Conservation (phyloP, 2,797 vertebrate species). For the Acipenser ruthenus region DNA sequence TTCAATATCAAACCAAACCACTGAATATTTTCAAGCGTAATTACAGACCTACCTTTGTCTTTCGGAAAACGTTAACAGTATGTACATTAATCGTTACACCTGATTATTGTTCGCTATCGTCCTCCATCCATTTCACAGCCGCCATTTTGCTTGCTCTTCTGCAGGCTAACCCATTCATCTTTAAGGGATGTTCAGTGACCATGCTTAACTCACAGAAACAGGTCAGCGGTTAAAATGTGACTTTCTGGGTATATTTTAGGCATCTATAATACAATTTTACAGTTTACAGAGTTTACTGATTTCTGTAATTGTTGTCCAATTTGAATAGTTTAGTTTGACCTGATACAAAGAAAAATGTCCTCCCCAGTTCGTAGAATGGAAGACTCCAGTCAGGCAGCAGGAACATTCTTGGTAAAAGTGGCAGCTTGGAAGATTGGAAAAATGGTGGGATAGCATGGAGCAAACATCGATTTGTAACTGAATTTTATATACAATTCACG, state of each 20-base stretch:
- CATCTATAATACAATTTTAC: too few relatives aligned
- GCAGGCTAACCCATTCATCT: conserved; percentile 45
- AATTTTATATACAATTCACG: too few relatives aligned
- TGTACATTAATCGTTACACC: conserved; percentile 32
- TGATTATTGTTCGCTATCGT: conserved; percentile 37
- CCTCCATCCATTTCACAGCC: conserved; percentile 44
- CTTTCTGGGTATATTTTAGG: too few relatives aligned
- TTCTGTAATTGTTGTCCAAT: too few relatives aligned
- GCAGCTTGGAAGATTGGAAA: conserved; percentile 28
- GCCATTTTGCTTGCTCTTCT: conserved; percentile 58
- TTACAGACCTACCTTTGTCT: conserved; percentile 38
- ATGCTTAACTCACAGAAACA: conserved; percentile 13
- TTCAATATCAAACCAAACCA: conserved; percentile 11
- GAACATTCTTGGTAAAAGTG: conserved; percentile 38
- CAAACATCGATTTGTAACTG: conserved; percentile 17
- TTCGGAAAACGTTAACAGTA: conserved; percentile 27
- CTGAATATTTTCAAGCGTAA: conserved; percentile 17
- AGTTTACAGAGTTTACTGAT: too few relatives aligned
- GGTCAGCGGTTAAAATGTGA: too few relatives aligned
- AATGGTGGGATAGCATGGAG: conserved; percentile 25
- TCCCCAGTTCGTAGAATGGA: conserved; percentile 34
- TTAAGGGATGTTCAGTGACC: conserved; percentile 28
- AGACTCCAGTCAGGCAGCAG: conserved; percentile 36
- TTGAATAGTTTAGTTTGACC: too few relatives aligned
- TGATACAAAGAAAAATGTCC: not conserved